phyloP scores from a whole-genome alignment of 30 jellyfish, hydroid and myxozoan species.

The Pseudorhiza aurosa region DNA sequence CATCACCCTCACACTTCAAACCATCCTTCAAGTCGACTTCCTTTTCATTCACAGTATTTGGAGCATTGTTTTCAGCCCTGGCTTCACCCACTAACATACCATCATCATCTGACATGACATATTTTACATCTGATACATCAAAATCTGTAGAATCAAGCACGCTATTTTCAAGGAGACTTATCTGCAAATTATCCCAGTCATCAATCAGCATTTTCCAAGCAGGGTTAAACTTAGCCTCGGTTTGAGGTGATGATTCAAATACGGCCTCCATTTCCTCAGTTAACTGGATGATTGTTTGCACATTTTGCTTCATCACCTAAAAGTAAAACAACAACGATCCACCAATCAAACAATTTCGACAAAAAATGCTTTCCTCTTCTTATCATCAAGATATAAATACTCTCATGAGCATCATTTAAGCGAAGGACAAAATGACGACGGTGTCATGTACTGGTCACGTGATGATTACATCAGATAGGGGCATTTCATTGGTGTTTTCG shows the following conservation, averaged over 20 bases:
- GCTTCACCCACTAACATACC: not conserved
- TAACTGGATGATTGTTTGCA: constrained; percentile 15
- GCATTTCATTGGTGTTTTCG: too few species aligned
- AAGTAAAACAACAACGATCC: not conserved
- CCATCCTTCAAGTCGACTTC: not conserved
- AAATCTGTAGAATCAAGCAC: constrained; percentile 42
- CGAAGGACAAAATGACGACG: too few species aligned
- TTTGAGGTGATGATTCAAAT: constrained; percentile 12
- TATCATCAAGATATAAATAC: too few species aligned
- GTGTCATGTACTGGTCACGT: too few species aligned
- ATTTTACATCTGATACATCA: not conserved
- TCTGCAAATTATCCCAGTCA: constrained; percentile 56
- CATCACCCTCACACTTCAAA: not conserved
- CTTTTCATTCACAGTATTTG: not conserved
- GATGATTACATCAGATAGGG: too few species aligned
- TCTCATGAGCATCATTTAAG: too few species aligned
- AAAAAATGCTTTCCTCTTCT: too few species aligned
- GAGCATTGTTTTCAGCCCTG: not conserved
- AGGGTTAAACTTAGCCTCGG: not conserved
- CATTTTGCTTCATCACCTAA: constrained; percentile 45
- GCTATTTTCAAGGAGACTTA: constrained; percentile 53
- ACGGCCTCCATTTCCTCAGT: constrained; percentile 42
- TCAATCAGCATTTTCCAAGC: not conserved
- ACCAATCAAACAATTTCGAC: not conserved
- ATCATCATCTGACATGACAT: not conserved